Percentiles rank a stretch among this genome's conserved stretches.
phyloP scores from a whole-genome alignment of 1,140 invertebrate species.

The Choristoneura fumiferana region DNA sequence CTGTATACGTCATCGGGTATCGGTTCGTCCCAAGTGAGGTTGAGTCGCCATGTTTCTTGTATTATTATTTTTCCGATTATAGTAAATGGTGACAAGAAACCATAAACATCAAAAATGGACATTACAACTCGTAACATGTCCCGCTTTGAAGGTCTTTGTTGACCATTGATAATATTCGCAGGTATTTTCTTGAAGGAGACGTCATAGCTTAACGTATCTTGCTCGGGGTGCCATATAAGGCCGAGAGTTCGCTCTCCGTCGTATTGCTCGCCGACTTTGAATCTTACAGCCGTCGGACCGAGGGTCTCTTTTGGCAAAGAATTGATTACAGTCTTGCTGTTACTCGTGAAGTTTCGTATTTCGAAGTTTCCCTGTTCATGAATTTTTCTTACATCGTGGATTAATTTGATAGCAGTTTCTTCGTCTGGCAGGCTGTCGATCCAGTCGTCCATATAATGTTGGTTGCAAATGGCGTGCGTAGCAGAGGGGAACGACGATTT shows the following conservation, averaged over 20 bases:
- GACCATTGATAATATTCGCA: background rate
- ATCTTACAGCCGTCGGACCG: background rate
- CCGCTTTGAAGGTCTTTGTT: background rate
- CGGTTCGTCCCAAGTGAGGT: background rate
- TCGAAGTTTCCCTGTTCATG: background rate
- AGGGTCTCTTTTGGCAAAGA: background rate
- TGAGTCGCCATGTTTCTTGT: background rate
- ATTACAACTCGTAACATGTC: background rate
- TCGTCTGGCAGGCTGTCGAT: background rate
- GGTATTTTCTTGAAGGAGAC: background rate
- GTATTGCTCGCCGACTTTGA: background rate
- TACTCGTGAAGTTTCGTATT: background rate
- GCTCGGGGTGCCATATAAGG: background rate
- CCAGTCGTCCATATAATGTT: background rate
- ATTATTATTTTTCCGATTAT: background rate
- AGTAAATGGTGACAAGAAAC: background rate
- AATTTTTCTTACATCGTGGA: background rate
- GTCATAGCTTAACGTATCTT: background rate
- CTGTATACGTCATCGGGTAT: background rate
- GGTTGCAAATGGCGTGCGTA: background rate
- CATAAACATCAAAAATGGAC: background rate
- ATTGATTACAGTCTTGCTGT: background rate
- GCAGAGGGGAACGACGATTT: background rate
- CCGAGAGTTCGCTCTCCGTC: too few species aligned
- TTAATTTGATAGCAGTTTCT: background rate